Evolutionary conservation across 2,888 invertebrate genomes (phyloP).

Genomic region (Conistra vaccinii): DNA sequence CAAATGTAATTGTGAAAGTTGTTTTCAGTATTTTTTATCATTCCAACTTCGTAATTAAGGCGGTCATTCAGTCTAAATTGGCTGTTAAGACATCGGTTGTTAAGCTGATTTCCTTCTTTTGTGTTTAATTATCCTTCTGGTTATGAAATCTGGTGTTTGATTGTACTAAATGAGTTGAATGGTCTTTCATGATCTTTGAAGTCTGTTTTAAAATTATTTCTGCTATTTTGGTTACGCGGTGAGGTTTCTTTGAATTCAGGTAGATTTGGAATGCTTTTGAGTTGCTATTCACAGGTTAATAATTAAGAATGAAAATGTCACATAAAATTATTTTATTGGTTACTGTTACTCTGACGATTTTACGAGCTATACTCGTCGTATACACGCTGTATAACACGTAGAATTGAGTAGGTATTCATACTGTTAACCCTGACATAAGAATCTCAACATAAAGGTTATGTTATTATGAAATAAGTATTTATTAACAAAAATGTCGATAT

Average conservation of each 20-base stretch:
- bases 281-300: not conserved
- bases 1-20: slow-evolving; percentile 59
- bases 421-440: not conserved
- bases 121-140: slow-evolving; percentile 48
- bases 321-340: not conserved
- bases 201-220: slow-evolving; percentile 29
- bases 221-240: not conserved
- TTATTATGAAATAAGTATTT: not conserved
- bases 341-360: not conserved
- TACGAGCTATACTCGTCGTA: not conserved
- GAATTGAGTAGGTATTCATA: not conserved
- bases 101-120: slow-evolving; percentile 56
- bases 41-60: slow-evolving; percentile 56
- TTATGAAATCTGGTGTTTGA: slow-evolving; percentile 44
- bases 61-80: slow-evolving; percentile 60
- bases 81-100: slow-evolving; percentile 56
- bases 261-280: not conserved
- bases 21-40: slow-evolving; percentile 62
- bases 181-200: slow-evolving; percentile 3
- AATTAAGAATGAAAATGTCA: not conserved
- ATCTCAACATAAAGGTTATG: not conserved
- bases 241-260: not conserved
- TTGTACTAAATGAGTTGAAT: slow-evolving; percentile 43
- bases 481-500: not conserved
- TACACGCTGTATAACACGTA: not conserved